These are phyloP conservation scores for Actenoides lindsayi DNA, from an alignment of 2,113 vertebrate genomes.

Conservation along the genomic window DNA sequence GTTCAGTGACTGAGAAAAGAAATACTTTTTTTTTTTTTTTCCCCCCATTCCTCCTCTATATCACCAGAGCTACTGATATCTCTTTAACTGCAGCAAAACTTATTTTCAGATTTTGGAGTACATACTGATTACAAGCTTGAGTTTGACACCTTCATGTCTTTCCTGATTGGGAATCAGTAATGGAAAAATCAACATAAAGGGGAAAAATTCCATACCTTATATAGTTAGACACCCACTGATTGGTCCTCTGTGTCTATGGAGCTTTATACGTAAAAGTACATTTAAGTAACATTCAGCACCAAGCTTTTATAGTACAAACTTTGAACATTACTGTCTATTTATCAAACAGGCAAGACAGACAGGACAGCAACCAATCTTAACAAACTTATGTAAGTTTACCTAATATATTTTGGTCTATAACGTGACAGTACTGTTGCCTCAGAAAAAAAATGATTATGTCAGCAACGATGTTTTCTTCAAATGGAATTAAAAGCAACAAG, in stretches of 20 bases:
- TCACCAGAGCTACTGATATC: background rate
- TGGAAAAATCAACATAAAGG: background rate
- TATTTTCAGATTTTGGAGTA: background rate
- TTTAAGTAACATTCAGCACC: background rate
- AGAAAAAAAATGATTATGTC: background rate
- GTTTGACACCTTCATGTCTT: background rate
- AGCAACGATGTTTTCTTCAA: background rate
- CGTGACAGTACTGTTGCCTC: background rate
- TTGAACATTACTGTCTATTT: background rate
- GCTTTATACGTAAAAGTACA: background rate
- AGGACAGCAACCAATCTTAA: background rate
- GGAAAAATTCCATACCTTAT: rapidly evolving
- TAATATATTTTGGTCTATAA: background rate
- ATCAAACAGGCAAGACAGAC: background rate
- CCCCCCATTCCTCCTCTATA: no score
- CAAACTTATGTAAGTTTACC: background rate
- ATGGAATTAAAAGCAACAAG: background rate
- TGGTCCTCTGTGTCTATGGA: background rate
- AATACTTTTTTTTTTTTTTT: background rate
- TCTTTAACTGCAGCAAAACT: background rate
- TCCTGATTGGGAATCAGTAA: background rate
- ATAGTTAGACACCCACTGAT: background rate
- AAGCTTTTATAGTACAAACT: background rate
- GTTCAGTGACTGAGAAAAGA: background rate
- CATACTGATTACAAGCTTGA: background rate